Evolutionary conservation across 2,888 invertebrate species (phyloP).

Genomic region (Cataglyphis altisquamis): DNA sequence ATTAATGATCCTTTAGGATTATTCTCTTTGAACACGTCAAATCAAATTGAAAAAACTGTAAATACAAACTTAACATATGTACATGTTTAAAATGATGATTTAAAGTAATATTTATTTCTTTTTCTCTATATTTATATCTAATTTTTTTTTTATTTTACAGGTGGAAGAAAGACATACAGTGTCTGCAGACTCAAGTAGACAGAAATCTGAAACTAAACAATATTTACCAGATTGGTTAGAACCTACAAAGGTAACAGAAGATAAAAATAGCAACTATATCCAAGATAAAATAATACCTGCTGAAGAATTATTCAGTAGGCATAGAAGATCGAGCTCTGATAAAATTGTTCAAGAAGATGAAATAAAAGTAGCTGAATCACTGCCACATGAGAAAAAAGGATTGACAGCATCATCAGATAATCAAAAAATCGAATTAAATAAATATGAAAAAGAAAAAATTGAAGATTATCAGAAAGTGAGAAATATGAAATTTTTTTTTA

Average conservation of each 20-base stretch:
- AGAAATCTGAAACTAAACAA: slow-evolving; percentile 59
- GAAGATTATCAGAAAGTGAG: slow-evolving; percentile 67
- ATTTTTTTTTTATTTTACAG: slow-evolving; percentile 55
- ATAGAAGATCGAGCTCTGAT: slow-evolving; percentile 26
- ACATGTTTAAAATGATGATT: not conserved
- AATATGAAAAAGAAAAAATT: slow-evolving; percentile 81
- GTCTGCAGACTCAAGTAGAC: slow-evolving; percentile 27
- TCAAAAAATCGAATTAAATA: slow-evolving; percentile 76
- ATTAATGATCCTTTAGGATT: slow-evolving; percentile 81
- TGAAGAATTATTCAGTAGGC: slow-evolving; percentile 19
- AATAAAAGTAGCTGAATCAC: slow-evolving; percentile 75
- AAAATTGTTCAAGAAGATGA: slow-evolving; percentile 77
- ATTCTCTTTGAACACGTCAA: slow-evolving; percentile 64
- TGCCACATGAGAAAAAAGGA: slow-evolving; percentile 81
- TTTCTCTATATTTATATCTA: not conserved
- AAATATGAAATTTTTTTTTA: not conserved
- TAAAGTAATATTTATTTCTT: not conserved
- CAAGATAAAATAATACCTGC: slow-evolving; percentile 46
- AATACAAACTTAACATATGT: slow-evolving; percentile 26
- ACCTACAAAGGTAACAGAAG: slow-evolving; percentile 72
- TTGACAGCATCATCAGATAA: slow-evolving; percentile 75
- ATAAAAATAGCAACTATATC: slow-evolving; percentile 59
- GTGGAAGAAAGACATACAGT: slow-evolving; percentile 34
- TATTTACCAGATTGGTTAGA: slow-evolving; percentile 83
- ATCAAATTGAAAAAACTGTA: slow-evolving; percentile 61